These are phyloP conservation scores for Urocolius indicus DNA, from an alignment of 2,113 vertebrate genomes.

Conservation along the genomic window DNA sequence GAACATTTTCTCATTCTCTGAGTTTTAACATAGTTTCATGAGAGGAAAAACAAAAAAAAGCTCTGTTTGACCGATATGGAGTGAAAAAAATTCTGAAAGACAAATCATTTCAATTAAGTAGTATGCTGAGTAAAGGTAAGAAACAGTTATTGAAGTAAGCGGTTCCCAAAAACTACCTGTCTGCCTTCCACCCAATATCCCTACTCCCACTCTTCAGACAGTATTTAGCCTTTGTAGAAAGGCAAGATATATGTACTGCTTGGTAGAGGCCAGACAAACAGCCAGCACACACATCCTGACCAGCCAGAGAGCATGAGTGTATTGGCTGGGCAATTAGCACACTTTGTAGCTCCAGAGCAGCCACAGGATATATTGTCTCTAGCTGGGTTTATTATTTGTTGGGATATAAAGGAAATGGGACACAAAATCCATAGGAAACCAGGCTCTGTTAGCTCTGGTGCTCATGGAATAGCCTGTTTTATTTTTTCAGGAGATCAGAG, in stretches of 20 bases:
- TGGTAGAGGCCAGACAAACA: conserved; percentile 33
- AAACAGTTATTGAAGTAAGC: background rate
- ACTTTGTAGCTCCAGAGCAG: conserved; percentile 36
- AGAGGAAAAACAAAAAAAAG: background rate
- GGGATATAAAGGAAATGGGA: conserved; percentile 64
- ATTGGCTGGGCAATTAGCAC: conserved; percentile 12
- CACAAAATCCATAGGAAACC: conserved; percentile 66
- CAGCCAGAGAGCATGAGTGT: background rate
- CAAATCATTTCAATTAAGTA: background rate
- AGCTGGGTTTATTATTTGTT: conserved; percentile 68
- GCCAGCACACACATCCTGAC: conserved; percentile 47
- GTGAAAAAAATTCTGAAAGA: background rate
- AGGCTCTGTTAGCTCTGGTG: conserved; percentile 54
- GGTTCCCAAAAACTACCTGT: background rate
- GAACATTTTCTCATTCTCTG: background rate
- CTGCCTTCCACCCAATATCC: background rate
- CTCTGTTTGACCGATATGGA: background rate
- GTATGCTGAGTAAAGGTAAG: background rate
- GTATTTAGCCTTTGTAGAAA: background rate
- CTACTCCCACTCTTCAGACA: background rate
- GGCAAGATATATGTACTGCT: background rate
- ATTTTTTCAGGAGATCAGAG: conserved; percentile 66
- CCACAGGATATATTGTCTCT: conserved; percentile 62
- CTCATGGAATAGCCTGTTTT: conserved; percentile 52
- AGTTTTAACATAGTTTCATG: background rate